A percentile compares a stretch with the other conserved stretches of the same genome.
Evolutionary conservation across 1,140 invertebrate species (phyloP).

Genomic region (Tenebrio molitor): DNA sequence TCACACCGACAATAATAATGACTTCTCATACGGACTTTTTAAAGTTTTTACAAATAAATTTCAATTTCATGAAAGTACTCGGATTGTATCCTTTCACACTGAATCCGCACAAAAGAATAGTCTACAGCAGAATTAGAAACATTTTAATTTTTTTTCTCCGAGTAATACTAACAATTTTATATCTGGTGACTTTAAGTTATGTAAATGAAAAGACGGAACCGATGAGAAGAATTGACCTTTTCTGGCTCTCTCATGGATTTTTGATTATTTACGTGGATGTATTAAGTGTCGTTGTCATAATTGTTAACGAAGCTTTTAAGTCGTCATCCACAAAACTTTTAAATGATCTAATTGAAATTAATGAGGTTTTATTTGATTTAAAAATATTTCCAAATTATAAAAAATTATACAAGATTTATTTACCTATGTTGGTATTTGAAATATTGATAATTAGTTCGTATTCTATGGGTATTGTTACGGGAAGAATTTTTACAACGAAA

Average conservation of each 20-base stretch:
- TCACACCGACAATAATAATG: not conserved
- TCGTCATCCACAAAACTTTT: not conserved
- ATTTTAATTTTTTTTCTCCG: too few relatives aligned
- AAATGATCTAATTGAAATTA: not conserved
- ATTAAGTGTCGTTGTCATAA: not conserved
- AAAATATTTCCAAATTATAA: not conserved
- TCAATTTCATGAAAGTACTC: not conserved
- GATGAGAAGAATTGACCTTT: too few relatives aligned
- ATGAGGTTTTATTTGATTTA: not conserved
- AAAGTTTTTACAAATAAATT: not conserved
- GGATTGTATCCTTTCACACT: not conserved
- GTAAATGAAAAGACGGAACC: too few relatives aligned
- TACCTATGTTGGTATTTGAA: not conserved
- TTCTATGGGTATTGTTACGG: not conserved
- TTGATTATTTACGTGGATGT: not conserved
- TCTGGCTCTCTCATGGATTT: not conserved
- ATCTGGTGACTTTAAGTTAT: not conserved
- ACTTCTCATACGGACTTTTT: not conserved
- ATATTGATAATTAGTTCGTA: not conserved
- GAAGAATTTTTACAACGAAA: not conserved
- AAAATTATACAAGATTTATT: not conserved
- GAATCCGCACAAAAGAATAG: not conserved
- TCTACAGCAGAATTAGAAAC: too few relatives aligned
- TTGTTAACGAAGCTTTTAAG: not conserved
- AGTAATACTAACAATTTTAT: not conserved